Base-by-base conservation (phyloP, 2,797 vertebrate genomes). In the Oceanodroma leucorhoa region DNA sequence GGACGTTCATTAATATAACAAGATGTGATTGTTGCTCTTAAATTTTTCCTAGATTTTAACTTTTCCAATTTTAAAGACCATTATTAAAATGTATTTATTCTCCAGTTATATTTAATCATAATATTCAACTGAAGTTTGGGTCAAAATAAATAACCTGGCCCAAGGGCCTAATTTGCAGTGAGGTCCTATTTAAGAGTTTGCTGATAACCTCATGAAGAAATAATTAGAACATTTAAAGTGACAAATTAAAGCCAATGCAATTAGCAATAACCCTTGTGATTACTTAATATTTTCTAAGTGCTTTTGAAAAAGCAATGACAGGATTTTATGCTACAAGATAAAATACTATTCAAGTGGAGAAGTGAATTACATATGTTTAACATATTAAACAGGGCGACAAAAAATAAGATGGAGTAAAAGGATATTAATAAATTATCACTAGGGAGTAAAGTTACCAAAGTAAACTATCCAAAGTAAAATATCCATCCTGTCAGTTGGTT, bases 141-240 rank as follows among this genome's bases (percentile, higher is more conserved):
- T 97, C 91, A 97, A 97, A 97, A 96, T 94, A 97, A 98, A 94
- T 95, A 97, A 94, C 87, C 75, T 79, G 88, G 90, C 94, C 96
- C 76, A 91, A 73, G 91, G 93, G 95, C 72, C 67, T 97, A 94
- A 97, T 96, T 95, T 96, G 69, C 76, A 95, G 32, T 65, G 80
- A 95, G 89, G 84, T 89, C 87, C 67, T 89, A 82, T 92, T 97
- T 95, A 95, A 94, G 61, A 97, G 94, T 90, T 87, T 96, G 93
- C 89, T 94, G 87, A 96, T 95, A 96, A 96, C 87, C 90, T 94
- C 89, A 97, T n/a, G 81, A 97, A 94, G 95, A 97, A 97, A 96
- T 96, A 94, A 96, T 97, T 96, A 91, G 81, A 96, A 97, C 90
- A 97, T 96, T 97, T 97, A 92, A 97, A 97, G 90, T 88, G 79